Conservation (phyloP, 2,113 vertebrate genomes). For the Shinisaurus crocodilurus region DNA sequence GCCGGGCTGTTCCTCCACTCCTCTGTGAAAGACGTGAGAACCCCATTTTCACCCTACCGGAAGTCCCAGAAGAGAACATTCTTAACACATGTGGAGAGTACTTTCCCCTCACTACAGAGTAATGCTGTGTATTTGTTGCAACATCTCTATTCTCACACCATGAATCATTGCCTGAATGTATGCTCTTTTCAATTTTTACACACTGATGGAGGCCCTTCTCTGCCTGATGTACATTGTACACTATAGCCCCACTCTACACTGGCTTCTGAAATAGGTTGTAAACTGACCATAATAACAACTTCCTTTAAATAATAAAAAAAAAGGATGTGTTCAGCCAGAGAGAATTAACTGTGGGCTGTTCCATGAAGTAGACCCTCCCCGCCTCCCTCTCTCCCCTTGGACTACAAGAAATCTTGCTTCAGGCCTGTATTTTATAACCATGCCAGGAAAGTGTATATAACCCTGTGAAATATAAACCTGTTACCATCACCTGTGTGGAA, state of each 20-base stretch:
- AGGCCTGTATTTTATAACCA: neutral
- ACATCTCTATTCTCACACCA: no score
- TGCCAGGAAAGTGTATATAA: neutral
- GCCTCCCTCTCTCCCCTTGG: neutral
- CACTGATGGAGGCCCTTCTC: neutral
- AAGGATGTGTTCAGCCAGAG: no score
- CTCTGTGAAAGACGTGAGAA: no score
- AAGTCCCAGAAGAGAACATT: neutral
- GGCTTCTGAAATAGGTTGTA: neutral
- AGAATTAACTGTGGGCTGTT: no score
- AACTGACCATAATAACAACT: no score
- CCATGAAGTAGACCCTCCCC: no score
- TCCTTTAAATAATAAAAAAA: no score
- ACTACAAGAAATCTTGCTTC: neutral
- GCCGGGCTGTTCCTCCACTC: no score
- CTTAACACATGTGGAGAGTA: neutral
- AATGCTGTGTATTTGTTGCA: neutral
- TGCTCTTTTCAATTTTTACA: neutral
- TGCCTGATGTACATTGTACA: neutral
- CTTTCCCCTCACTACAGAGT: neutral
- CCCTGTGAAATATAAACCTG: neutral
- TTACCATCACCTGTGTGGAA: neutral
- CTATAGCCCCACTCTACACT: neutral
- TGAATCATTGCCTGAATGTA: neutral
- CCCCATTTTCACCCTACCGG: no score